Conservation (phyloP, 1,140 invertebrate species). For the Drosophila truncata region DNA sequence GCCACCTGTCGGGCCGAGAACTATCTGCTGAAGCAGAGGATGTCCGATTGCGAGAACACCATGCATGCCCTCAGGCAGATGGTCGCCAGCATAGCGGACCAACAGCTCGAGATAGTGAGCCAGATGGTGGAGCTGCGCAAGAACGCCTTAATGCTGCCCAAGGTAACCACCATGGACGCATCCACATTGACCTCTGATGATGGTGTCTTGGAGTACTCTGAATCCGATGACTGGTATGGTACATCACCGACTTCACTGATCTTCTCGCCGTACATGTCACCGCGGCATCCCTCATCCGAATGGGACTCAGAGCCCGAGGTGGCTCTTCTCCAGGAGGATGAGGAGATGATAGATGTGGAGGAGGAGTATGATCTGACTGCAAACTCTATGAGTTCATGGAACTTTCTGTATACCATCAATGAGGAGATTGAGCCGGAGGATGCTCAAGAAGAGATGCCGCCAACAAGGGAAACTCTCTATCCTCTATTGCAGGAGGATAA, state of each 20-base stretch:
- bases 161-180: background rate
- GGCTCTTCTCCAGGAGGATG: background rate
- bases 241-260: background rate
- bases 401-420: background rate
- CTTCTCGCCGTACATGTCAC: background rate
- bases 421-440: slow-evolving; percentile 1
- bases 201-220: background rate
- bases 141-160: background rate
- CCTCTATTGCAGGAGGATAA: background rate
- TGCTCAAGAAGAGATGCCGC: background rate
- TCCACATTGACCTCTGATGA: background rate
- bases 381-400: background rate
- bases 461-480: too few species aligned
- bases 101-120: slow-evolving; percentile 54
- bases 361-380: background rate
- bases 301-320: background rate
- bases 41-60: slow-evolving; percentile 49
- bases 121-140: slow-evolving; percentile 53
- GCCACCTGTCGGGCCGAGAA: slow-evolving; percentile 62
- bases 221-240: background rate
- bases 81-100: slow-evolving; percentile 49
- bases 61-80: slow-evolving; percentile 54
- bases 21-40: slow-evolving; percentile 57
- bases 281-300: background rate
- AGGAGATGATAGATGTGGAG: too few species aligned